phyloP scores from a whole-genome alignment of 2,888 invertebrate genomes.

The Petrophora chlorosata region DNA sequence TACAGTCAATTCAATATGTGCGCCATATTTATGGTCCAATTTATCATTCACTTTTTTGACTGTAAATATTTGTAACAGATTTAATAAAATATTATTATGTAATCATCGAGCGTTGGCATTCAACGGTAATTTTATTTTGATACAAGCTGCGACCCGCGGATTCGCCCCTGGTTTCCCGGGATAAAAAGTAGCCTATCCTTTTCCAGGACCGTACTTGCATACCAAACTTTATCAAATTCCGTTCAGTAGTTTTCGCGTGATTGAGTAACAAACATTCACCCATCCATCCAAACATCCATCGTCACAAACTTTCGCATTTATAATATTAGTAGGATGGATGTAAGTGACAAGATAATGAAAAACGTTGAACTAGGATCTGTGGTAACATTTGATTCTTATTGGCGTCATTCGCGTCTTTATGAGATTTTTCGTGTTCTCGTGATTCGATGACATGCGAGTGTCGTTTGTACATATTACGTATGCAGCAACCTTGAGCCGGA shows the following conservation, averaged over 20 bases:
- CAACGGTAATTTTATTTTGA: conserved; percentile 18
- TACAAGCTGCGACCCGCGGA: too few relatives aligned
- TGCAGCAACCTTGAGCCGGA: conserved; percentile 62
- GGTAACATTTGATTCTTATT: conserved; percentile 35
- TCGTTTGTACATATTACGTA: conserved; percentile 31
- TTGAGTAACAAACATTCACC: too few relatives aligned
- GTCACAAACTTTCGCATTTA: too few relatives aligned
- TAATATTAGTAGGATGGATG: too few relatives aligned
- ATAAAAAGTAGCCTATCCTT: too few relatives aligned
- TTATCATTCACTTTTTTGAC: conserved; percentile 12
- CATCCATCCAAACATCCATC: too few relatives aligned
- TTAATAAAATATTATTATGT: conserved; percentile 10
- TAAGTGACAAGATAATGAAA: conserved; percentile 17
- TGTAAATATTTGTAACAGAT: conserved; percentile 1
- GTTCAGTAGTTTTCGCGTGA: too few relatives aligned
- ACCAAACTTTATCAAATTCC: too few relatives aligned
- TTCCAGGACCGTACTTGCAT: too few relatives aligned
- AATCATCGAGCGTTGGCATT: conserved; percentile 9
- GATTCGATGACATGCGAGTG: conserved; percentile 32
- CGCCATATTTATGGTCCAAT: conserved; percentile 18
- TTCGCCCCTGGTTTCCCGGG: too few relatives aligned
- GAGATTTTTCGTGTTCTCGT: conserved; percentile 55
- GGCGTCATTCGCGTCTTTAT: conserved; percentile 28
- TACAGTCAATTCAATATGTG: conserved; percentile 37
- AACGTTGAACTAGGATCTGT: conserved; percentile 33